Percentiles rank a stretch among this genome's conserved stretches.
Evolutionary conservation across 2,797 vertebrate genomes (phyloP).

Genomic region (Gadopsis marmoratus): DNA sequence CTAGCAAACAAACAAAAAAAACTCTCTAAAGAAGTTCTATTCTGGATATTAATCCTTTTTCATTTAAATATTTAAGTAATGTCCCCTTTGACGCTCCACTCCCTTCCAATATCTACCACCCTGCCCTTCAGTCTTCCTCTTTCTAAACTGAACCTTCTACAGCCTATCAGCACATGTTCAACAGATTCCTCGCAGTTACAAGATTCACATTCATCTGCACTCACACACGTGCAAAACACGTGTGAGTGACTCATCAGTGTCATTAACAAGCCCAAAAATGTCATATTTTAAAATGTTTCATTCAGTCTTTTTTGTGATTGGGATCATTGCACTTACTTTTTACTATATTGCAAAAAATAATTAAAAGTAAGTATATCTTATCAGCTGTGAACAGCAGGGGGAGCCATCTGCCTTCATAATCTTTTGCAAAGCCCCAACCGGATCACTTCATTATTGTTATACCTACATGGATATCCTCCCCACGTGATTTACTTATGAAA

Average conservation of each 20-base stretch:
- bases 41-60: too few species aligned
- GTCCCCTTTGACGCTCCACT: too few species aligned
- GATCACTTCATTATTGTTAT: constrained; percentile 7
- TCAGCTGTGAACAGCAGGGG: constrained; percentile 63
- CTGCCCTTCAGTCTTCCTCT: too few species aligned
- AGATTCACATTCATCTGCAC: too few species aligned
- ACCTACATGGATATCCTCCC: background rate
- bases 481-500: background rate
- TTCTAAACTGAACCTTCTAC: too few species aligned
- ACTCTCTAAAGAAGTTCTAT: too few species aligned
- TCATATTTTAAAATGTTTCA: background rate
- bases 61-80: too few species aligned
- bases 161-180: too few species aligned
- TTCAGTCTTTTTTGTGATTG: background rate
- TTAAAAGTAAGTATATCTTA: background rate
- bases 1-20: too few species aligned
- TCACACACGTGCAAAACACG: too few species aligned
- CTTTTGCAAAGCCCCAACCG: background rate
- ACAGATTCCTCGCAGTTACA: too few species aligned
- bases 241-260: background rate
- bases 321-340: background rate
- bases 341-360: background rate
- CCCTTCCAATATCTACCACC: too few species aligned
- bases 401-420: constrained; percentile 49
- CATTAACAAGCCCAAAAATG: background rate